Evolutionary conservation across 2,797 vertebrate genomes (phyloP).

Genomic region (Pelobates cultripes): DNA sequence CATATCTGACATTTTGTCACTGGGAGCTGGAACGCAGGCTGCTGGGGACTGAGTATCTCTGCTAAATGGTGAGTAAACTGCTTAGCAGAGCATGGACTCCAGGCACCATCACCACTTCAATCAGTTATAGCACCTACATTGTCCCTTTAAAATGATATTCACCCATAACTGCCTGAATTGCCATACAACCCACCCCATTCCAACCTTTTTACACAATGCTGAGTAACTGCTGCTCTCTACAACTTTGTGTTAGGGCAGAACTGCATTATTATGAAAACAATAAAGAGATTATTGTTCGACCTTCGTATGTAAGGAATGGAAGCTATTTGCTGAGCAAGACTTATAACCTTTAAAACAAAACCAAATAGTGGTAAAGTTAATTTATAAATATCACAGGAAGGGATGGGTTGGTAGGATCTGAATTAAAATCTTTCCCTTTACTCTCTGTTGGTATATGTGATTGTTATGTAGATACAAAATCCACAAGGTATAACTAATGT

Average conservation of each 20-base stretch:
- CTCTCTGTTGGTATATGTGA: too few species aligned
- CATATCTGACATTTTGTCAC: too few species aligned
- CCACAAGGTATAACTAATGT: too few species aligned
- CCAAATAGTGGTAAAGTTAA: neutral
- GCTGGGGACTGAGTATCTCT: too few species aligned
- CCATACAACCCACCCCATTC: neutral
- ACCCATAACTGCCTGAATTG: neutral
- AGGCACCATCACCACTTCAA: too few species aligned
- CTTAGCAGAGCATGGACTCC: too few species aligned
- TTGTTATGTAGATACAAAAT: too few species aligned
- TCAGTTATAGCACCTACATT: too few species aligned
- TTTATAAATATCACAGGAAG: neutral
- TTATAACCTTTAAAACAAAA: neutral
- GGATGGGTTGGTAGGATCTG: neutral
- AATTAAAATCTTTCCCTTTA: too few species aligned
- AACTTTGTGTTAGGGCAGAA: neutral
- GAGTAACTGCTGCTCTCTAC: neutral
- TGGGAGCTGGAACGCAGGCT: too few species aligned
- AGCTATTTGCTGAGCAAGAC: neutral
- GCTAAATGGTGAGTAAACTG: too few species aligned
- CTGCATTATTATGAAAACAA: neutral
- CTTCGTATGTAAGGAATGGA: neutral
- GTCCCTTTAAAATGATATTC: too few species aligned
- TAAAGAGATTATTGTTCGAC: conserved; percentile 3
- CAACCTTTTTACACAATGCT: neutral